Base-by-base conservation (phyloP, 2,113 vertebrate genomes). In the Arothron firmamentum region DNA sequence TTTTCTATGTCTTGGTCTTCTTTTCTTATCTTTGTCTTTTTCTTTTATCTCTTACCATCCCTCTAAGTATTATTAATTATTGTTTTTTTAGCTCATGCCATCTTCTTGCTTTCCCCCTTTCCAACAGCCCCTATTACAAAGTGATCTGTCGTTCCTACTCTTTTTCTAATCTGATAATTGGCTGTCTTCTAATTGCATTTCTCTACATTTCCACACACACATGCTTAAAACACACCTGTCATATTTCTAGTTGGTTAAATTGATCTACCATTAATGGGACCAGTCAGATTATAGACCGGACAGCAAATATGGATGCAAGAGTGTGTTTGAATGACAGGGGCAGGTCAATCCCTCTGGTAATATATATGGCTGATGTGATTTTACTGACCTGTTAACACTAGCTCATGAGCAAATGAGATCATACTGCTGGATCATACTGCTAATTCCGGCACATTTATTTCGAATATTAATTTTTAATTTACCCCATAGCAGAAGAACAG, bases 91-190 rank as follows among this genome's bases (percentile, higher is more conserved):
- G 34, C 34, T 12, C 34, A 11, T 11, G 34, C 34, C 31, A 38
- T 38, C 34, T 10, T 38, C 8, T 12, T 38, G 34, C 12, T 42
- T 45, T 42, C 16, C 45, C 56, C 52, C 53, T 55, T 21, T 20
- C 25, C 34, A 14, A 57, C 31, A 58, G 58, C 64, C 41, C 59
- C 59, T 18, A 47, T 55, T 45, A 51, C 52, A 18, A 46, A 59
- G 51, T 63, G 63, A 80, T 71, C 67, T 85, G 77, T 82, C 86
- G 80, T 61, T 52, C 65, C 58, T 63, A 67, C 12, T 1, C 80
- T 83, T 90, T 85, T 85, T 91, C 92, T 89, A 88, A 82, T 78
- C 59, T 66, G 74, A 86, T 89, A 88, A 92, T 91, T 91, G 90
- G 84, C 77, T 65, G 56, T 72, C 13, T 13, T 84, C 77, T 88